Evolutionary conservation across 2,888 invertebrate genomes (phyloP), one percentile per base, ranked within the genome.

Genomic region (Aleiodes leptofemur): DNA sequence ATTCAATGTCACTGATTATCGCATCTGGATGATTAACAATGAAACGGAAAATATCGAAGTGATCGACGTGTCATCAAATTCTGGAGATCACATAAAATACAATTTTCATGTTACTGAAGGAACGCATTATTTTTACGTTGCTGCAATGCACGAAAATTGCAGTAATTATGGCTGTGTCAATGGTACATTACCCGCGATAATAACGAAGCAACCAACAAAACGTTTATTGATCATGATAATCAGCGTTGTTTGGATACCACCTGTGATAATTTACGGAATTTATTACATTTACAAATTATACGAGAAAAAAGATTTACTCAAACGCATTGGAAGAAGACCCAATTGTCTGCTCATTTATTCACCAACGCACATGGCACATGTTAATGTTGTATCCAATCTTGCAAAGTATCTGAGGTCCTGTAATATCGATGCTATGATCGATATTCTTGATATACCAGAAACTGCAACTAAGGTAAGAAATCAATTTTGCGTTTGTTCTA

Each of bases 201-300:
- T 82, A 73, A 85, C 86, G 78, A 87, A 83, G 66, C 82, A 82
- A 77, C 74, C 82, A 7, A 83, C 85, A 3, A 81, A 84, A 59
- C 85, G 84, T 14, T 73, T 88, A 55, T 76, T 88, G 23, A 84
- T 88, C 59, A 88, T 89, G 88, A 88, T 89, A 73, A 86, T 89
- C 73, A 87, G 88, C 72, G 81, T 86, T 9, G 83, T 88, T 50
- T 89, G 88, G 88, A 86, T 89, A 78, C 87, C 87, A 66, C 86
- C 88, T 71, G 86, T 84, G 76, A 82, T 86, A 79, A 73, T 86
- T 5, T 88, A 85, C 76, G 85, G 83, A 23, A 72, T 87, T 56
- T 88, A 85, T 74, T 83, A 85, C 75, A 74, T 80, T 14, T 87
- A 85, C 73, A 87, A 87, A 81, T 77, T 86, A 31, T 86, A 83